Conservation (phyloP, 2,797 vertebrate genomes). For the Poeciliopsis presidionis region DNA sequence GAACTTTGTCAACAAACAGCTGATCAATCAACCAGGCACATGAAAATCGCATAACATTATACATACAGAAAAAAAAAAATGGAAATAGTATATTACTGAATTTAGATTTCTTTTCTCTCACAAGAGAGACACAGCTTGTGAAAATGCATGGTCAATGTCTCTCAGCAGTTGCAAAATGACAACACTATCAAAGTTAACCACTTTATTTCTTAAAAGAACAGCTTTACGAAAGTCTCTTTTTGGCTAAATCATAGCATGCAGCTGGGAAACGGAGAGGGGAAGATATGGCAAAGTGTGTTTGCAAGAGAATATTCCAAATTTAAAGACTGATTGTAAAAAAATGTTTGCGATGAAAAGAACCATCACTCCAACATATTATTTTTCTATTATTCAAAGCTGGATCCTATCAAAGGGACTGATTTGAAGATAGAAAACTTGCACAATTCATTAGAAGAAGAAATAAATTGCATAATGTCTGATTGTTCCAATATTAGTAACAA, state of each 20-base stretch:
- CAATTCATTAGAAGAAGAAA: background rate
- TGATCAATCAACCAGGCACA: background rate
- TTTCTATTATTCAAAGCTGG: background rate
- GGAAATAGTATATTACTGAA: background rate
- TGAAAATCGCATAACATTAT: background rate
- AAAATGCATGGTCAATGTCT: background rate
- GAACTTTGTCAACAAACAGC: background rate
- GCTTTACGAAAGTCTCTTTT: background rate
- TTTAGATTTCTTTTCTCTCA: background rate
- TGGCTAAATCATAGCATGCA: background rate
- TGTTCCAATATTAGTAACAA: background rate
- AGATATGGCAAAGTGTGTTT: background rate
- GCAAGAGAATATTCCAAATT: background rate
- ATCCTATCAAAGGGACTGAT: slow-evolving; percentile 2
- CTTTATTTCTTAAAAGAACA: background rate
- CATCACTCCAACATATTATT: background rate
- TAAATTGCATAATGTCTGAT: background rate
- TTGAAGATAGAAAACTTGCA: background rate
- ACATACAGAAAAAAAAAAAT: background rate
- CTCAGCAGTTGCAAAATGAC: background rate
- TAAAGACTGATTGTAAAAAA: background rate
- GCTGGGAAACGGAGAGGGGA: background rate
- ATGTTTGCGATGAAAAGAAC: slow-evolving; percentile 2
- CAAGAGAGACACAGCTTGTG: background rate
- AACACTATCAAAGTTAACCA: background rate